Base-by-base conservation (phyloP, 2,113 vertebrate species). In the Hippoglossus stenolepis region DNA sequence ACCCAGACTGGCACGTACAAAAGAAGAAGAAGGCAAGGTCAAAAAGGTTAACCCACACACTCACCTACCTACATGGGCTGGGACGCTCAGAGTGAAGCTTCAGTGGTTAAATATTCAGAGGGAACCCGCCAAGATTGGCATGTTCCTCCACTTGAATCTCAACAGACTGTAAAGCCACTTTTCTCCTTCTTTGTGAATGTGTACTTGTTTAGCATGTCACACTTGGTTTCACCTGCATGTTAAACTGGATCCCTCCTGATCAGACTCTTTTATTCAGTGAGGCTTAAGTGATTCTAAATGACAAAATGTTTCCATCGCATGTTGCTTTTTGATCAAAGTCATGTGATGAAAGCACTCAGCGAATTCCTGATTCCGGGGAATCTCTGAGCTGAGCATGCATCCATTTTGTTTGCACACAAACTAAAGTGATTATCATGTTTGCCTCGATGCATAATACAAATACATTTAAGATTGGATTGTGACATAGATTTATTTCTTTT, bases 31-130 rank as follows among this genome's bases (percentile, higher is more conserved):
- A 21, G 7, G 21, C 1, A 4, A 20, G 51, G 71, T 84, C 49
- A 82, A 51, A 77, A 56, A 3, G 17, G 11, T 43, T 72, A 31
- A 58, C 12, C 24, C 1, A 0, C 58, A 28, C 6, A 40, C 10
- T 73, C 14, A 12, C 7, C 10, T 28, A 12, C 7, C 10, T 28
- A 21, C 23, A 1, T 64, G 47, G 1, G 1, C 40, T 45, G 17
- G 13, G 63, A 18, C 2, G 2, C 31, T 11, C 38, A 43, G 40
- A 43, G 40, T 13, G 40, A 77, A 3, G 38, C 58, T 13, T 11
- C 3, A 13, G 63, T 82, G 26, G 38, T 86, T 71, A 79, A 79
- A 82, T 65, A 87, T 77, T 59, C n/a, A 79, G 38, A 69, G 28
- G 40, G 20, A 75, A 17, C n/a, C 21, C 28, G 68, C 24, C 4